Conservation (phyloP, 1,140 invertebrate genomes). For the Caligus rogercresseyi region DNA sequence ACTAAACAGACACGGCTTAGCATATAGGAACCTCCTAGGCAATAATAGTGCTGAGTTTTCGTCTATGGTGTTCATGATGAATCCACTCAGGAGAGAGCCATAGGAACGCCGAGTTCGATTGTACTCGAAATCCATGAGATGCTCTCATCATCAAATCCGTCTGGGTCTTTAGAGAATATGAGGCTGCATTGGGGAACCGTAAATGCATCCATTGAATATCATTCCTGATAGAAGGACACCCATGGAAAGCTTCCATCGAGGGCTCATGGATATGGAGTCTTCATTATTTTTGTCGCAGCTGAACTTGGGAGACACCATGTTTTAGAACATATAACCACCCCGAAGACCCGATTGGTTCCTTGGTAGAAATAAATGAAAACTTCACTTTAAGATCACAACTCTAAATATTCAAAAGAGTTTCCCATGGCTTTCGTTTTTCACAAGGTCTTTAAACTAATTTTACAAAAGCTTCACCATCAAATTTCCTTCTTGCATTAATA, state of each 20-base stretch:
- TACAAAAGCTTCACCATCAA: no score
- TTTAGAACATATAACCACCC: no score
- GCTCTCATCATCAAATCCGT: background rate
- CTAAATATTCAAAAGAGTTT: no score
- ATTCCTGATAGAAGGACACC: background rate
- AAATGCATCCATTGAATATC: constrained; percentile 11
- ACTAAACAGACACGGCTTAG: background rate
- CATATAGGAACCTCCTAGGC: background rate
- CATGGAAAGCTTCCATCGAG: background rate
- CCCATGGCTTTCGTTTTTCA: no score
- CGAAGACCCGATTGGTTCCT: no score
- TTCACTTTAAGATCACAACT: no score
- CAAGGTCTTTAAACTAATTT: no score
- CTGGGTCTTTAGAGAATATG: background rate
- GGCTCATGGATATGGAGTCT: background rate
- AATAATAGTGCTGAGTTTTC: background rate
- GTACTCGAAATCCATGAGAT: background rate
- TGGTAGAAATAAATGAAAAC: no score
- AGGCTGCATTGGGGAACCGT: constrained; percentile 9
- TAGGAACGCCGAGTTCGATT: background rate
- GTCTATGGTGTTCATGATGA: background rate
- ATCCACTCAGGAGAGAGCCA: background rate
- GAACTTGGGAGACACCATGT: no score
- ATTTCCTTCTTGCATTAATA: no score
- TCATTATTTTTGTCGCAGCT: no score